A percentile compares a stretch with the other conserved stretches of the same genome.
These are phyloP conservation scores for Heliconius hermathena DNA, from an alignment of 1,140 invertebrate species.

Conservation along the genomic window DNA sequence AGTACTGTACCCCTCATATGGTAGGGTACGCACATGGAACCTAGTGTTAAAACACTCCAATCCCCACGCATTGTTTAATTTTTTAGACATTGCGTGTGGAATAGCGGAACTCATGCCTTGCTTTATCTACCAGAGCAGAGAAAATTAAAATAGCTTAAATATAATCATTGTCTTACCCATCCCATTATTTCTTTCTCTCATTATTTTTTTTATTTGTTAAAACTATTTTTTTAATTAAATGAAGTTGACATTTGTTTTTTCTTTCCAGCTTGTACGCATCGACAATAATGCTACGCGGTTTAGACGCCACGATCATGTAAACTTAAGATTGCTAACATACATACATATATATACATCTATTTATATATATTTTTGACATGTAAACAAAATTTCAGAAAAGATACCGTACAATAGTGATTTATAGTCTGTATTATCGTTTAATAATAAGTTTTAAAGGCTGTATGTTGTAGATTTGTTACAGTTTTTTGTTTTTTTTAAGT, in stretches of 20 bases:
- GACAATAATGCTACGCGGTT: constrained; percentile 58
- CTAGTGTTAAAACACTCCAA: too few relatives aligned
- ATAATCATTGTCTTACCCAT: too few relatives aligned
- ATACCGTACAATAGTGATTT: constrained; percentile 1
- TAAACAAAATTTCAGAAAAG: constrained; percentile 30
- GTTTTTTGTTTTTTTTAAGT: background rate
- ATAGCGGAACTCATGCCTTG: too few relatives aligned
- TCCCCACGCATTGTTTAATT: too few relatives aligned
- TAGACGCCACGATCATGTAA: constrained; percentile 34
- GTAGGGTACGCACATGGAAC: too few relatives aligned
- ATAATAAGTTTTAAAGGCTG: constrained; percentile 13
- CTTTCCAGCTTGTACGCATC: constrained; percentile 64
- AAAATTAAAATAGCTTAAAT: too few relatives aligned
- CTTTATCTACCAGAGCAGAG: too few relatives aligned
- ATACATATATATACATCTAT: constrained; percentile 28
- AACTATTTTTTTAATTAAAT: background rate
- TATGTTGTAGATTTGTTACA: constrained; percentile 15
- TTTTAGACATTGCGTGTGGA: too few relatives aligned
- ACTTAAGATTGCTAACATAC: constrained; percentile 20
- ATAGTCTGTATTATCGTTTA: constrained; percentile 12
- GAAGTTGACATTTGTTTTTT: background rate
- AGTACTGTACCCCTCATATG: too few relatives aligned
- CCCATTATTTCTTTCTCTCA: too few relatives aligned
- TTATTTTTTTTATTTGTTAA: too few relatives aligned
- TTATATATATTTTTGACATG: constrained; percentile 66